Evolutionary conservation across 1,140 invertebrate genomes (phyloP).

Genomic region (Drosophila obscura): DNA sequence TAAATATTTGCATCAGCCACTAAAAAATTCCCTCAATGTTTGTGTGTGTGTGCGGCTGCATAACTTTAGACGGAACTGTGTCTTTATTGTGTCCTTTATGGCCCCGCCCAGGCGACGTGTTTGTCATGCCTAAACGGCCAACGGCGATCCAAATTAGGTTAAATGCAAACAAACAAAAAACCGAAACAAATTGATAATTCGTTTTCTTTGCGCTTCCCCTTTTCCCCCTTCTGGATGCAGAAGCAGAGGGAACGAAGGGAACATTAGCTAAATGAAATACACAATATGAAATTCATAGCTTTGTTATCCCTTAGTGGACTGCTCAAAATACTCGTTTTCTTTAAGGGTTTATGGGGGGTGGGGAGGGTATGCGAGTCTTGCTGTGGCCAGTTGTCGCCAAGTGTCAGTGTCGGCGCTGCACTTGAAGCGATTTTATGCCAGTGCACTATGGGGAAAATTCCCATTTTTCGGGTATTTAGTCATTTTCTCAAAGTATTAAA

Average conservation of each 20-base stretch:
- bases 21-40: neutral
- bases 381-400: constrained; percentile 15
- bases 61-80: constrained; percentile 39
- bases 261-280: constrained; percentile 24
- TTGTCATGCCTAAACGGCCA: constrained; percentile 54
- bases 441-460: too few relatives aligned
- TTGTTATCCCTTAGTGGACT: constrained; percentile 2
- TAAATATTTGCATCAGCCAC: constrained; percentile 46
- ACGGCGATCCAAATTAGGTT: constrained; percentile 57
- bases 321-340: neutral
- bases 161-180: constrained; percentile 51
- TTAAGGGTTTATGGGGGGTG: neutral
- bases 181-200: constrained; percentile 50
- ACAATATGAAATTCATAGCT: constrained; percentile 10
- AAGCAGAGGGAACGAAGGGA: too few relatives aligned
- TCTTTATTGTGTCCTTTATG: constrained; percentile 4
- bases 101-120: constrained; percentile 52
- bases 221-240: too few relatives aligned
- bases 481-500: too few relatives aligned
- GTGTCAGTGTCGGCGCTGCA: constrained; percentile 2
- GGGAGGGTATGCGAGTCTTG: neutral
- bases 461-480: too few relatives aligned
- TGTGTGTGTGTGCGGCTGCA: constrained; percentile 27
- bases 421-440: constrained; percentile 26
- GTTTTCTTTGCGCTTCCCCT: neutral